Evolutionary conservation across 2,888 invertebrate species (phyloP).

Genomic region (Drosophila colorata): DNA sequence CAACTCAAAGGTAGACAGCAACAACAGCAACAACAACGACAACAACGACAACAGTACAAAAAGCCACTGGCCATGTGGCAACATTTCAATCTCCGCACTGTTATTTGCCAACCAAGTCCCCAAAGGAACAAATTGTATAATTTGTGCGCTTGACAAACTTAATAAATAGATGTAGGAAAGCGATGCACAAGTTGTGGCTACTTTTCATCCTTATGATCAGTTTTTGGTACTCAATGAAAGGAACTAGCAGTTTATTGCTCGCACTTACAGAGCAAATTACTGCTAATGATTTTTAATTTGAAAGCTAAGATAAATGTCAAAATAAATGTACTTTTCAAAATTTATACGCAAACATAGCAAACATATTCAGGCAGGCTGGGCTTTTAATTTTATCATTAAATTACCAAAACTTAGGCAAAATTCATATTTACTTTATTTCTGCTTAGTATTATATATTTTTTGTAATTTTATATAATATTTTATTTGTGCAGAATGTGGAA

Average conservation of each 20-base stretch:
- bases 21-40: too few relatives aligned
- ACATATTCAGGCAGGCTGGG: not conserved
- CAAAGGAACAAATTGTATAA: constrained; percentile 40
- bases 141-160: constrained; percentile 26
- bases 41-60: constrained; percentile 15
- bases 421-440: not conserved
- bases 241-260: not conserved
- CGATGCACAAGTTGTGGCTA: not conserved
- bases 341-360: too few relatives aligned
- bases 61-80: constrained; percentile 44
- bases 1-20: constrained; percentile 42
- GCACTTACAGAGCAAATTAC: not conserved
- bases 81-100: constrained; percentile 57
- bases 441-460: not conserved
- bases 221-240: not conserved
- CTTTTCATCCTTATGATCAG: not conserved
- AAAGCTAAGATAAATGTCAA: too few relatives aligned
- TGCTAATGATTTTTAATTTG: not conserved
- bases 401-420: not conserved
- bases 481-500: constrained; percentile 12
- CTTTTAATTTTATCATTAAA: not conserved
- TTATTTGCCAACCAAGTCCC: constrained; percentile 50
- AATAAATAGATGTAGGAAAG: constrained; percentile 21
- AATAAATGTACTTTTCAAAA: too few relatives aligned
- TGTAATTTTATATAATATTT: not conserved